A percentile compares a stretch with the other conserved stretches of the same genome.
These are phyloP conservation scores for Apostichopus parvimensis DNA, from an alignment of 35 echinoderm and acorn worm species.

Conservation along the genomic window DNA sequence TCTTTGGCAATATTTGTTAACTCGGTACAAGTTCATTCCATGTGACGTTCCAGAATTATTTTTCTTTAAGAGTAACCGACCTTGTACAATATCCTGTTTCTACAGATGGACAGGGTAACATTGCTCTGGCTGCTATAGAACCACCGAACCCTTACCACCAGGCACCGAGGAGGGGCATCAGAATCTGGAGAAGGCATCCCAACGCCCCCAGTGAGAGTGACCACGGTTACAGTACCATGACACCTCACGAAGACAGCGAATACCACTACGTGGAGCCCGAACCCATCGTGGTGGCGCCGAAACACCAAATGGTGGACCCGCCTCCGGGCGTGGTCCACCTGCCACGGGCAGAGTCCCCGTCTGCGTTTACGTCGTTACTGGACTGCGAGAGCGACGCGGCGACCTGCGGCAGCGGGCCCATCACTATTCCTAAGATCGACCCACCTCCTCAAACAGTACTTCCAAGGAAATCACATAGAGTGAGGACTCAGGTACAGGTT, in stretches of 20 bases:
- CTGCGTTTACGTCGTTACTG: constrained; percentile 24
- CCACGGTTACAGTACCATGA: constrained; percentile 99
- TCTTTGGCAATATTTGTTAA: not conserved
- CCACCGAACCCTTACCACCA: constrained; percentile 94
- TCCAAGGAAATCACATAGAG: constrained; percentile 70
- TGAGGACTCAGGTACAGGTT: constrained; percentile 73
- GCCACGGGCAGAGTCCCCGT: constrained; percentile 22
- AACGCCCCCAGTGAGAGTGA: constrained; percentile 93
- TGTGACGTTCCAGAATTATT: too few species aligned
- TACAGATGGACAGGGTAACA: constrained; percentile 89
- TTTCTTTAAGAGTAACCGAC: too few species aligned
- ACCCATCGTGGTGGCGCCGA: constrained; percentile 65
- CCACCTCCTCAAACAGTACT: constrained; percentile 88
- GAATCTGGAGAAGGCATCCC: constrained; percentile 82
- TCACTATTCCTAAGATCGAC: constrained; percentile 73
- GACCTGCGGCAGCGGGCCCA: constrained; percentile 57
- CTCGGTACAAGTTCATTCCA: too few species aligned
- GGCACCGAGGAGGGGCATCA: constrained; percentile 69
- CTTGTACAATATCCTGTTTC: not conserved
- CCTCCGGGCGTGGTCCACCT: constrained; percentile 30
- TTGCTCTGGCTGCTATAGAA: constrained; percentile 84
- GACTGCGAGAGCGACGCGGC: constrained; percentile 46
- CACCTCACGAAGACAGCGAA: constrained; percentile 98
- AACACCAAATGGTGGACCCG: constrained; percentile 37
- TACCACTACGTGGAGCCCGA: constrained; percentile 97